Conservation (phyloP, 1,140 invertebrate genomes). For the Heliconius melpomene region DNA sequence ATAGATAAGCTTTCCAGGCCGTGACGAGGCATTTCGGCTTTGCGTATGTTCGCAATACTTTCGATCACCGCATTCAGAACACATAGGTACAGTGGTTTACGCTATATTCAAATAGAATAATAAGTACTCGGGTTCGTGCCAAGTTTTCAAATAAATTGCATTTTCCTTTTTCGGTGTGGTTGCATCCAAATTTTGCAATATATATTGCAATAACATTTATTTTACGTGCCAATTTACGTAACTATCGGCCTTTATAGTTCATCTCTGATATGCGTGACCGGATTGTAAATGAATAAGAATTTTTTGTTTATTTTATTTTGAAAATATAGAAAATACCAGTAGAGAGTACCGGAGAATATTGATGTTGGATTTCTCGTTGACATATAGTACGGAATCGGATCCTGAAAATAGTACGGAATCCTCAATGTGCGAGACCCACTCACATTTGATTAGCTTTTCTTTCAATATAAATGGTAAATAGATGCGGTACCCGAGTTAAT, state of each 20-base stretch:
- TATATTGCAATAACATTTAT: slow-evolving; percentile 23
- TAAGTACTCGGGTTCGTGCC: slow-evolving; percentile 38
- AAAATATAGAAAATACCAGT: no score
- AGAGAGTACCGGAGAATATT: neutral
- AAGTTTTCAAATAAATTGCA: slow-evolving; percentile 41
- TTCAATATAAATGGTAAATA: neutral
- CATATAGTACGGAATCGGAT: no score
- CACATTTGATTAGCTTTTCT: neutral
- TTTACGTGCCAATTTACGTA: slow-evolving; percentile 18
- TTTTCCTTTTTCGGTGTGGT: slow-evolving; percentile 37
- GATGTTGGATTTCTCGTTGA: neutral
- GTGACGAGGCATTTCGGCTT: slow-evolving; percentile 37
- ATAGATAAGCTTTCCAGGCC: slow-evolving; percentile 39
- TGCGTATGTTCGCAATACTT: slow-evolving; percentile 45
- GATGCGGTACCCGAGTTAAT: neutral
- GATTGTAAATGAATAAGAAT: neutral
- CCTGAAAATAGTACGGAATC: no score
- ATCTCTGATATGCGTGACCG: neutral
- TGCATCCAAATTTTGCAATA: slow-evolving; percentile 31
- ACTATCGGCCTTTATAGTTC: slow-evolving; percentile 2
- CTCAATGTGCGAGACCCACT: neutral
- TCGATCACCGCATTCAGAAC: slow-evolving; percentile 34
- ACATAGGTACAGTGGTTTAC: slow-evolving; percentile 33
- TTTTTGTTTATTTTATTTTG: neutral
- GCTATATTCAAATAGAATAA: slow-evolving; percentile 46